These are phyloP conservation scores for Mustelus asterias DNA, from an alignment of 2,113 vertebrate species.

Conservation along the genomic window DNA sequence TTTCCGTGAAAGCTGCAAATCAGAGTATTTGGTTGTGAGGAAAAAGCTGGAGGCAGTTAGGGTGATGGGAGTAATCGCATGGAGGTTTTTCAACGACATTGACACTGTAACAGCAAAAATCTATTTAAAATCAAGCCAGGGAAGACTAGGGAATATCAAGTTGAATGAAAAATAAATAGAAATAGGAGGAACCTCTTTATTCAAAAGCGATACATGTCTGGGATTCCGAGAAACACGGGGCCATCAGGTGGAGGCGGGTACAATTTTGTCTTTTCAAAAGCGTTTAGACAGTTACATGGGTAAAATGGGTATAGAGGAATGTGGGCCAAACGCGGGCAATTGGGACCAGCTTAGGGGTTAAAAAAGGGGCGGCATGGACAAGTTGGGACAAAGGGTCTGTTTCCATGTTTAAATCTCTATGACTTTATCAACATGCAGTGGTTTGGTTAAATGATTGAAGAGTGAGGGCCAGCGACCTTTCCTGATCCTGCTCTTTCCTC, in stretches of 20 bases:
- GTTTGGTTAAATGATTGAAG: not conserved
- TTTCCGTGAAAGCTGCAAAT: not conserved
- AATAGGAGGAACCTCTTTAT: not conserved
- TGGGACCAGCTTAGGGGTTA: no score
- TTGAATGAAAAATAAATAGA: not conserved
- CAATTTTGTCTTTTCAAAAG: no score
- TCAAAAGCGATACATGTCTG: not conserved
- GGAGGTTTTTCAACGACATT: not conserved
- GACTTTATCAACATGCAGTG: no score
- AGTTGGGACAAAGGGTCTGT: no score
- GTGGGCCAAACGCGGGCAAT: no score
- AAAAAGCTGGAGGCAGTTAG: not conserved
- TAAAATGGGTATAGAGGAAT: no score
- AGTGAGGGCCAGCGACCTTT: not conserved
- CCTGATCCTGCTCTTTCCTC: not conserved
- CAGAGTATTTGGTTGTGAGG: not conserved
- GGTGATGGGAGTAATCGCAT: not conserved
- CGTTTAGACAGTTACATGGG: no score
- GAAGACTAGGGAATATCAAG: not conserved
- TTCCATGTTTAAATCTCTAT: no score
- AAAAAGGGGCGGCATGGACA: no score
- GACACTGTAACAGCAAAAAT: not conserved
- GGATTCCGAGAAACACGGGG: not conserved
- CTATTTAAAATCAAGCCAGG: not conserved
- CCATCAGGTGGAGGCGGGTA: no score